Evolutionary conservation across 2,113 vertebrate genomes (phyloP).

Genomic region (Okapia johnstoni): DNA sequence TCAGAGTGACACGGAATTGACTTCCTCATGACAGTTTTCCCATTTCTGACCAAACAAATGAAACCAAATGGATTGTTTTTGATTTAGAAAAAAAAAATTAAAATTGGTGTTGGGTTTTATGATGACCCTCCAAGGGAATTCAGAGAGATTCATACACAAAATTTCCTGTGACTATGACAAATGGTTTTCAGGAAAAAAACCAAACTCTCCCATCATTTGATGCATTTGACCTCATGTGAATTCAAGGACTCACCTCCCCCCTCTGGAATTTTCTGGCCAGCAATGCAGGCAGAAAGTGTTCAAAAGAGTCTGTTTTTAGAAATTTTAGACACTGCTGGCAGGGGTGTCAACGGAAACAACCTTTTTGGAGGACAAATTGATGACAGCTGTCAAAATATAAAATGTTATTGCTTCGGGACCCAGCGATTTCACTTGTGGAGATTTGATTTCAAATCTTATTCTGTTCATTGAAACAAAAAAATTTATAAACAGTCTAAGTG

Average conservation of each 20-base stretch:
- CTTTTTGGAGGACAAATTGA: neutral
- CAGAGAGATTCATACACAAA: neutral
- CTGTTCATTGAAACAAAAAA: neutral
- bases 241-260: neutral
- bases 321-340: neutral
- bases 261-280: neutral
- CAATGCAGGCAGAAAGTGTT: neutral
- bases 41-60: neutral
- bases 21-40: neutral
- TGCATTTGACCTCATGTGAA: neutral
- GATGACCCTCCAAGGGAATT: neutral
- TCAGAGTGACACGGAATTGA: neutral
- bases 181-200: constrained; percentile 62
- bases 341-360: neutral
- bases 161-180: constrained; percentile 56
- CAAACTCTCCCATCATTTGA: neutral
- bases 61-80: neutral
- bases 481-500: neutral
- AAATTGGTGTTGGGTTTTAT: neutral
- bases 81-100: neutral
- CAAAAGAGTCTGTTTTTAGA: constrained; percentile 3
- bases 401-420: neutral
- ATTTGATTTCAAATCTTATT: neutral
- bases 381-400: neutral
- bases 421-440: neutral